phyloP scores from a whole-genome alignment of 2,888 invertebrate genomes.

The Pseudoips prasinana region DNA sequence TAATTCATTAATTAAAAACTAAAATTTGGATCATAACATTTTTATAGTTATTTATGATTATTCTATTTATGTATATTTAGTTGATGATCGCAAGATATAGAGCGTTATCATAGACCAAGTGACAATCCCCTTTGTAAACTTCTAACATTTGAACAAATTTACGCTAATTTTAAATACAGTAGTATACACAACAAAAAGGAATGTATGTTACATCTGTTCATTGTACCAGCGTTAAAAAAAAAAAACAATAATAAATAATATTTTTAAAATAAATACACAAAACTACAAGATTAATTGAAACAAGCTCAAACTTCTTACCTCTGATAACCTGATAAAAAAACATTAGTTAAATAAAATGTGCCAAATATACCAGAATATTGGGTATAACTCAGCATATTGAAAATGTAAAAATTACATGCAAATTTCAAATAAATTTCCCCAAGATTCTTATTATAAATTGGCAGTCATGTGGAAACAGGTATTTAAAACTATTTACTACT shows the following conservation, averaged over 20 bases:
- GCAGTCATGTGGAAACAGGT: conserved; percentile 34
- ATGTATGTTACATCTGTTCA: neutral
- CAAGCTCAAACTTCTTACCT: conserved; percentile 73
- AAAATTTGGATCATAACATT: no score
- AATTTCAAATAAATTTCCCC: conserved; percentile 14
- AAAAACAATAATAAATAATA: conserved; percentile 35
- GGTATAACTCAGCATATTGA: conserved; percentile 7
- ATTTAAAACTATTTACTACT: conserved; percentile 29
- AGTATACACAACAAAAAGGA: conserved; percentile 24
- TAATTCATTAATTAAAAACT: no score
- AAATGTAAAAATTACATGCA: conserved; percentile 14
- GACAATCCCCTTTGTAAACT: conserved; percentile 5
- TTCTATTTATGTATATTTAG: no score
- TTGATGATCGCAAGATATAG: no score
- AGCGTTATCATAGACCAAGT: no score
- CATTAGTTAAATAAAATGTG: conserved; percentile 38
- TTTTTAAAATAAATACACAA: conserved; percentile 42
- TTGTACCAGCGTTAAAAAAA: conserved; percentile 19
- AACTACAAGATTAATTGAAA: conserved; percentile 52
- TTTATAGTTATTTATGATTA: no score
- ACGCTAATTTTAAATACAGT: conserved; percentile 29
- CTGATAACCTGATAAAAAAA: conserved; percentile 71
- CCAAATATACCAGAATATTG: conserved; percentile 36
- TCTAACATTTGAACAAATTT: conserved; percentile 23
- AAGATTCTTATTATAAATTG: conserved; percentile 35